Evolutionary conservation across 2,797 vertebrate genomes (phyloP).

Genomic region (Carduelis carduelis): DNA sequence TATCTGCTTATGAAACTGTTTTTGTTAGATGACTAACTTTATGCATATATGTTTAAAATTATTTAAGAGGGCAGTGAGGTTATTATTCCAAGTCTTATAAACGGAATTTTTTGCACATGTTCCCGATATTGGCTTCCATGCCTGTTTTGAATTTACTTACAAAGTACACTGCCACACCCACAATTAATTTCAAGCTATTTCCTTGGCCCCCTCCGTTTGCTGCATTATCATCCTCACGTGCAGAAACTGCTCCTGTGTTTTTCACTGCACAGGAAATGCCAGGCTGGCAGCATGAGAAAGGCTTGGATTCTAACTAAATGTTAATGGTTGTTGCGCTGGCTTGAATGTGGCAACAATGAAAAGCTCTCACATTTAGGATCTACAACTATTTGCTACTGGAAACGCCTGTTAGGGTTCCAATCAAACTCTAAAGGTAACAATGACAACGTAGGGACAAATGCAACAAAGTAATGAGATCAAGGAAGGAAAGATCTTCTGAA

Average conservation of each 20-base stretch:
- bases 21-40: constrained; percentile 40
- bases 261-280: constrained; percentile 6
- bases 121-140: constrained; percentile 11
- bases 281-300: neutral
- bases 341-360: neutral
- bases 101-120: constrained; percentile 47
- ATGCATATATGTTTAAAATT: constrained; percentile 34
- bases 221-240: constrained; percentile 28
- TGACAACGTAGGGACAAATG: neutral
- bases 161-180: constrained; percentile 43
- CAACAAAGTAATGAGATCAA: neutral
- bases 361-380: neutral
- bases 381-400: neutral
- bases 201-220: neutral
- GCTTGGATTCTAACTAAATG: neutral
- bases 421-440: neutral
- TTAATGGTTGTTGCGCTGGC: neutral
- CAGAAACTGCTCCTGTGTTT: constrained; percentile 38
- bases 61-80: constrained; percentile 40
- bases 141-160: constrained; percentile 52
- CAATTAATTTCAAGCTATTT: constrained; percentile 39
- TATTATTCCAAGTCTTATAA: constrained; percentile 39
- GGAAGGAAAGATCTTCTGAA: neutral
- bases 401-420: neutral
- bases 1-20: constrained; percentile 21